These are phyloP conservation scores for Ormia ochracea DNA, from an alignment of 2,888 invertebrate genomes.

Conservation along the genomic window DNA sequence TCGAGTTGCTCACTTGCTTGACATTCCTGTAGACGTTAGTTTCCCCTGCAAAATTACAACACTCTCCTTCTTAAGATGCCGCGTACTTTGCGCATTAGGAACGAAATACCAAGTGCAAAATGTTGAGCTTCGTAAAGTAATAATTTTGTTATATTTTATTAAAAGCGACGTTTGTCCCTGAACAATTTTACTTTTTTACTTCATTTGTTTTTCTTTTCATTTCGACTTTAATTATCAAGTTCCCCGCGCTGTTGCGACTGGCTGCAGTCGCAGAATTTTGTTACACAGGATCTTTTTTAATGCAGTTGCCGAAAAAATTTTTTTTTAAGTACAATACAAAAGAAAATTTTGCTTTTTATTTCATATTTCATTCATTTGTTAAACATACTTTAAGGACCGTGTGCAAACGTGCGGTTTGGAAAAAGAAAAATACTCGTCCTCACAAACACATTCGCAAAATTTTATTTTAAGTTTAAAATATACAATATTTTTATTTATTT, in stretches of 20 bases:
- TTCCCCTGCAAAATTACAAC: too few species aligned
- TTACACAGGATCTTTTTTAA: slow-evolving; percentile 37
- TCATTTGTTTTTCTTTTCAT: slow-evolving; percentile 29
- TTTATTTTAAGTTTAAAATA: slow-evolving; percentile 41
- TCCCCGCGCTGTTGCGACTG: slow-evolving; percentile 22
- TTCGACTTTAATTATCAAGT: slow-evolving; percentile 50
- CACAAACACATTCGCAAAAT: background rate
- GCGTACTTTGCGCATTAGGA: too few species aligned
- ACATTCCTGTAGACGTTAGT: too few species aligned
- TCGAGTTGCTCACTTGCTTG: too few species aligned
- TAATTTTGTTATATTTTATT: slow-evolving; percentile 16
- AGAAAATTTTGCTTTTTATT: slow-evolving; percentile 23
- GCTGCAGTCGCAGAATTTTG: slow-evolving; percentile 33
- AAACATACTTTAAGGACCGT: background rate
- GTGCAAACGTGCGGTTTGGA: background rate
- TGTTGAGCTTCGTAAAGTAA: background rate
- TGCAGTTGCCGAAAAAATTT: slow-evolving; percentile 36
- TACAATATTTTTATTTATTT: too few species aligned
- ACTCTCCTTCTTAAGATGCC: too few species aligned
- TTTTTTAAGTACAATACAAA: slow-evolving; percentile 36
- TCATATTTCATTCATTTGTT: background rate
- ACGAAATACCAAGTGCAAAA: background rate
- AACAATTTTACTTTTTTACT: slow-evolving; percentile 16
- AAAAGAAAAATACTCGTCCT: background rate
- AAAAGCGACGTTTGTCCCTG: slow-evolving; percentile 13